Evolutionary conservation across 2,113 vertebrate genomes (phyloP).

Genomic region (Sula dactylatra): DNA sequence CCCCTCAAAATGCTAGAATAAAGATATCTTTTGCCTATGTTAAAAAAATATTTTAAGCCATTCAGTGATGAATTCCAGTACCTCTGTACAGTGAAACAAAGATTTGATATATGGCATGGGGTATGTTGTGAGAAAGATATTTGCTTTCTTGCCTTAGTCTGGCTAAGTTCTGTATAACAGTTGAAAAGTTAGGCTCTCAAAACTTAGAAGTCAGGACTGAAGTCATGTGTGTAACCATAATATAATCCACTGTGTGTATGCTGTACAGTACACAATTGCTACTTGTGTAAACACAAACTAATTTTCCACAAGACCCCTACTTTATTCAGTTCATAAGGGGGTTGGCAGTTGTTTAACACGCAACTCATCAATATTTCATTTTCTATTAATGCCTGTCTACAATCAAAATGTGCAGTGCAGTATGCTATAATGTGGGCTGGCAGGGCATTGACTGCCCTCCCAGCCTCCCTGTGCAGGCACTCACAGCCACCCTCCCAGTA

Average conservation of each 20-base stretch:
- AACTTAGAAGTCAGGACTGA: neutral
- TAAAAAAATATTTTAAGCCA: neutral
- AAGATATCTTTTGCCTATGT: neutral
- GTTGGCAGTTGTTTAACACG: neutral
- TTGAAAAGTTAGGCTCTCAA: neutral
- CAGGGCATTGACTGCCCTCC: neutral
- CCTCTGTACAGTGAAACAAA: neutral
- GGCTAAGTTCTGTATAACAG: neutral
- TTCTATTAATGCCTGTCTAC: neutral
- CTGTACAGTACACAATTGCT: neutral
- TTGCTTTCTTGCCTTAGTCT: neutral
- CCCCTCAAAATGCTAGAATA: neutral
- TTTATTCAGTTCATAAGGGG: neutral
- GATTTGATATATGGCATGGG: neutral
- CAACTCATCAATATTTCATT: fast-evolving
- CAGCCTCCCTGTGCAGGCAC: neutral
- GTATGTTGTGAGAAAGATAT: neutral
- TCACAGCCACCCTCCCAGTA: neutral
- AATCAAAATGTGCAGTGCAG: neutral
- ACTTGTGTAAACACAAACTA: neutral
- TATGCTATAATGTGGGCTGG: neutral
- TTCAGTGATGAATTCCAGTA: neutral
- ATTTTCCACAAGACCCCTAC: neutral
- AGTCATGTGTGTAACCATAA: neutral
- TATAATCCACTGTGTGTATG: neutral